These are phyloP conservation scores for Acrossocheilus wenchowensis DNA, from an alignment of 2,797 vertebrate species.

Conservation along the genomic window DNA sequence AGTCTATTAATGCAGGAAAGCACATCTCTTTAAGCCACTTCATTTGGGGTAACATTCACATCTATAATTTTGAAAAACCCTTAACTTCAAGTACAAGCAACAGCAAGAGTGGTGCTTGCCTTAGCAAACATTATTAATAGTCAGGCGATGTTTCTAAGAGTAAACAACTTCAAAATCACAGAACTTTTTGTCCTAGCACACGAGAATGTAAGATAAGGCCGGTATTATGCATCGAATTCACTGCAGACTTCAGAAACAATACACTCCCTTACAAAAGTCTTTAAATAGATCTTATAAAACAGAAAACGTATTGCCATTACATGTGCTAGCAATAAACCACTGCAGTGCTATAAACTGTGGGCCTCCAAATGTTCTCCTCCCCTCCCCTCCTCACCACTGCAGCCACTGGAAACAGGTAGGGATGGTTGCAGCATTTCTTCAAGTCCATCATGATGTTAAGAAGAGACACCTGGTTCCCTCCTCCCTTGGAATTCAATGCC, in stretches of 20 bases:
- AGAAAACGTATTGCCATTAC: conserved; percentile 16
- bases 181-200: conserved; percentile 30
- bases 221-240: not conserved
- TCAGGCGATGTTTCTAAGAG: conserved; percentile 7
- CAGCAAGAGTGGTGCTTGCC: not conserved
- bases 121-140: not conserved
- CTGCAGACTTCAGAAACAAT: conserved; percentile 20
- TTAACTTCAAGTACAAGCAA: not conserved
- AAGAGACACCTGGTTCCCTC: conserved; percentile 96
- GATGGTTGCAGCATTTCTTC: conserved; percentile 99
- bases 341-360: conserved; percentile 3
- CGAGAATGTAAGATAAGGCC: conserved; percentile 11
- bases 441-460: conserved; percentile 99
- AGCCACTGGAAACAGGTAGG: conserved; percentile 96
- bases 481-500: conserved; percentile 97
- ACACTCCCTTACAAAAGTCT: conserved; percentile 19
- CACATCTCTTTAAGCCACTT: not conserved
- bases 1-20: not conserved
- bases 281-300: conserved; percentile 37
- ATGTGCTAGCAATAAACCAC: conserved; percentile 48
- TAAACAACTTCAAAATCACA: not conserved
- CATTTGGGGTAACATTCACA: not conserved
- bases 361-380: conserved; percentile 19
- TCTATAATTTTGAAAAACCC: not conserved
- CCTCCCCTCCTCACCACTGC: conserved; percentile 83